phyloP scores from a whole-genome alignment of 2,888 invertebrate species.

The Belgica antarctica region DNA sequence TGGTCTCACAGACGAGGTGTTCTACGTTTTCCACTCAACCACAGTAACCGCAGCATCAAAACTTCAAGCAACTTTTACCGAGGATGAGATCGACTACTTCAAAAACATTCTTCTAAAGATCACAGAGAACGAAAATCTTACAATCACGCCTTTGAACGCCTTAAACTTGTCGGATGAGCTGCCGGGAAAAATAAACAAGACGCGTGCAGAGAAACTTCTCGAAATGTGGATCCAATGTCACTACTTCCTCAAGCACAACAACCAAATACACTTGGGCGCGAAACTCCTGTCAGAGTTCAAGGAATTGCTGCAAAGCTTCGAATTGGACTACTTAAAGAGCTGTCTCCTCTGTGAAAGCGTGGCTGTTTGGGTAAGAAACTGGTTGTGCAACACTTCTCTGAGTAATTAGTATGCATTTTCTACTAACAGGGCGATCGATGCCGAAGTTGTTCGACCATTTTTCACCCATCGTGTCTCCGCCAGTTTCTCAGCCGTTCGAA shows the following conservation, averaged over 20 bases:
- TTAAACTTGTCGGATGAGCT: conserved; percentile 6
- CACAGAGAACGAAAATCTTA: not conserved
- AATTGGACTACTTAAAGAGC: not conserved
- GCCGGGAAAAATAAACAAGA: conserved; percentile 12
- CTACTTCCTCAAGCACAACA: conserved; percentile 22
- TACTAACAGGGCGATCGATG: conserved; percentile 30
- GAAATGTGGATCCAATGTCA: conserved; percentile 5
- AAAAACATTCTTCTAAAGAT: not conserved
- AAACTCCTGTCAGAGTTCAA: conserved; percentile 30
- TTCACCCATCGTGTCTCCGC: conserved; percentile 22
- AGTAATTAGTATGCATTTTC: conserved; percentile 10
- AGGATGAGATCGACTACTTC: conserved; percentile 31
- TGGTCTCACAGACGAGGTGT: not conserved
- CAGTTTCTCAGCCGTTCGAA: conserved; percentile 8
- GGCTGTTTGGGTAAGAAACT: conserved; percentile 25
- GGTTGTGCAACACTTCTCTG: not conserved
- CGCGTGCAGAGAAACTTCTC: conserved; percentile 15
- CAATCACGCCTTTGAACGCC: not conserved
- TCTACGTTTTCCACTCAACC: conserved; percentile 23
- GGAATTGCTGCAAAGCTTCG: not conserved
- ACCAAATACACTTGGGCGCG: conserved; percentile 30
- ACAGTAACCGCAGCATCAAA: not conserved
- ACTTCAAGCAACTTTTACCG: conserved; percentile 1
- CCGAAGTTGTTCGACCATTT: not conserved
- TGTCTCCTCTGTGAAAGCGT: conserved; percentile 31